These are phyloP conservation scores for Onychomys torridus DNA, from an alignment of 2,797 vertebrate genomes.

Conservation along the genomic window DNA sequence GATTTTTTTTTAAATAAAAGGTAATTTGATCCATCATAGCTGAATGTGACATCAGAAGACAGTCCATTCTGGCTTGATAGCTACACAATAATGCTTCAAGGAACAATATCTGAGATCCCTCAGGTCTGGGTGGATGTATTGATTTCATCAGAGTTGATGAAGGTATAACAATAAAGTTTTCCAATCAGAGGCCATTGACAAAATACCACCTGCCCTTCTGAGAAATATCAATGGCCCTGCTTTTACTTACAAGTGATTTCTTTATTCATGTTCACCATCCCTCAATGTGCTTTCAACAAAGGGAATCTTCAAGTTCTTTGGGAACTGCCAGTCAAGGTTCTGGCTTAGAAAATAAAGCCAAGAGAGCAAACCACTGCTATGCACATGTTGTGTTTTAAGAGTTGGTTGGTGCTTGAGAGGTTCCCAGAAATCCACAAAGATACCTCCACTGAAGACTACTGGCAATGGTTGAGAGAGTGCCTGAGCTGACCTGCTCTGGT, in stretches of 20 bases:
- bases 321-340: conserved; percentile 39
- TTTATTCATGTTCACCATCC: conserved; percentile 69
- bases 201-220: conserved; percentile 76
- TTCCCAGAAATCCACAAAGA: too few species aligned
- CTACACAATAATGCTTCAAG: conserved; percentile 72
- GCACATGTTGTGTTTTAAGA: not conserved
- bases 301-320: conserved; percentile 9
- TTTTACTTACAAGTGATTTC: conserved; percentile 52
- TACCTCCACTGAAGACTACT: too few species aligned
- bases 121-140: conserved; percentile 61
- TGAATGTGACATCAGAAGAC: conserved; percentile 74
- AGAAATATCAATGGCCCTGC: conserved; percentile 62
- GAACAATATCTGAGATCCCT: conserved; percentile 65
- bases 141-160: conserved; percentile 78
- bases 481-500: too few species aligned
- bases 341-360: not conserved
- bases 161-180: conserved; percentile 54
- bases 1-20: conserved; percentile 84
- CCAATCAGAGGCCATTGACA: conserved; percentile 68
- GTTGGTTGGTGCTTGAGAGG: not conserved
- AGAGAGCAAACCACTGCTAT: rapidly evolving
- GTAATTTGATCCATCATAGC: conserved; percentile 78
- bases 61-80: conserved; percentile 48
- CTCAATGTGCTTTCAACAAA: conserved; percentile 56
- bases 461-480: too few species aligned